Percentiles rank a stretch among this genome's conserved stretches.
Evolutionary conservation across 2,888 invertebrate species (phyloP).

Genomic region (Noctua janthe): DNA sequence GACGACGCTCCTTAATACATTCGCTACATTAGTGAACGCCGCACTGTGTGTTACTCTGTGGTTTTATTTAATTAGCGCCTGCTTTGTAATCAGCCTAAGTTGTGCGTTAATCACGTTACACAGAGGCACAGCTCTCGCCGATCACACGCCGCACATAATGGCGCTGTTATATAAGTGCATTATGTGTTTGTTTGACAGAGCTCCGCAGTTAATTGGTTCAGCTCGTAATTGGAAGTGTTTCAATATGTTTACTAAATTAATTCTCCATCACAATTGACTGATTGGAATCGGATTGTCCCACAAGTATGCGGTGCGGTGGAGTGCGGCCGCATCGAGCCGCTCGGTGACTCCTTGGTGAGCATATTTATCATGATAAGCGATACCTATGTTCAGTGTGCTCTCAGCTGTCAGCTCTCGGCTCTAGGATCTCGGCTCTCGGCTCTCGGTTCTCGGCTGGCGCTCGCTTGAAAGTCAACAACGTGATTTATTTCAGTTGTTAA

Average conservation of each 20-base stretch:
- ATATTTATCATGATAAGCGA: neutral
- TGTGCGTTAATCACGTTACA: conserved; percentile 47
- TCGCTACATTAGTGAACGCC: conserved; percentile 27
- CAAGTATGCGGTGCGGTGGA: neutral
- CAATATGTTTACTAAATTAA: conserved; percentile 65
- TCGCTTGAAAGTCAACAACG: conserved; percentile 18
- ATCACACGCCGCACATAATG: conserved; percentile 20
- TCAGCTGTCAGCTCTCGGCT: neutral
- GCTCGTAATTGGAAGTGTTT: conserved; percentile 58
- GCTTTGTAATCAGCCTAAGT: conserved; percentile 51
- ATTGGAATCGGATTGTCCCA: conserved; percentile 44
- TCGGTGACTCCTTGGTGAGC: neutral
- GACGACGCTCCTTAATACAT: conserved; percentile 29
- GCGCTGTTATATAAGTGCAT: conserved; percentile 24
- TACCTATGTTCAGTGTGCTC: neutral
- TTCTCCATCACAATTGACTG: conserved; percentile 47
- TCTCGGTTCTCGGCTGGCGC: neutral
- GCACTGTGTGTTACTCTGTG: conserved; percentile 21
- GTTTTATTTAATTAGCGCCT: conserved; percentile 55
- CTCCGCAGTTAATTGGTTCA: conserved; percentile 57
- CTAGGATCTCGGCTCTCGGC: neutral
- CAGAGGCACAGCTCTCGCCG: neutral
- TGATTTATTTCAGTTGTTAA: conserved; percentile 29
- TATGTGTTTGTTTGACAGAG: conserved; percentile 43
- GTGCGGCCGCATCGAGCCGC: neutral